A percentile compares a stretch with the other conserved stretches of the same genome.
phyloP scores from a whole-genome alignment of 2,113 vertebrate species.

The Odocoileus virginianus region DNA sequence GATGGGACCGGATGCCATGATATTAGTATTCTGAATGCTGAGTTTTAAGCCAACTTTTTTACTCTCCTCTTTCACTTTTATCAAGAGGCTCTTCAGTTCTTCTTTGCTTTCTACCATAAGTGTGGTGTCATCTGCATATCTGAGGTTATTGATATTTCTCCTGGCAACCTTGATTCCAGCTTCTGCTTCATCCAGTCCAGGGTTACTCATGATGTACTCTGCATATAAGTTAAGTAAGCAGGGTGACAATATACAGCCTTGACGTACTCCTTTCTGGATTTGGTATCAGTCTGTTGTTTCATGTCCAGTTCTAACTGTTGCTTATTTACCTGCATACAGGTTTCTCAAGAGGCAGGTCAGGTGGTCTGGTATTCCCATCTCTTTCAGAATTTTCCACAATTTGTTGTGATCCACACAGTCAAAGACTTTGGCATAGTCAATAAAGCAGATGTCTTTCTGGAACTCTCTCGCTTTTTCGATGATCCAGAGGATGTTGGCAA shows the following conservation, averaged over 20 bases:
- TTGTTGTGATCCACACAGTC: background rate
- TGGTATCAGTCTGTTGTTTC: background rate
- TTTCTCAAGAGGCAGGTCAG: background rate
- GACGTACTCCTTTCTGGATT: rapidly evolving
- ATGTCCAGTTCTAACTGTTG: background rate
- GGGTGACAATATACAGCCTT: background rate
- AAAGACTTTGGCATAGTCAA: background rate
- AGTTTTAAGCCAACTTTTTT: background rate
- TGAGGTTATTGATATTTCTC: background rate
- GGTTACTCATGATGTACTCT: background rate
- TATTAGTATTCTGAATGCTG: background rate
- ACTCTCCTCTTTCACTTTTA: background rate
- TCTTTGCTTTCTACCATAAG: background rate
- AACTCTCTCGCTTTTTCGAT: background rate
- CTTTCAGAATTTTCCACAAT: background rate
- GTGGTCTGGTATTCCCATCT: background rate
- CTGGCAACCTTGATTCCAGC: background rate
- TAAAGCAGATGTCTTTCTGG: background rate
- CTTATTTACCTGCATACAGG: background rate
- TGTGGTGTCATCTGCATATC: background rate
- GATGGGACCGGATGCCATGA: background rate
- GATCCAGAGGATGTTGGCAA: background rate
- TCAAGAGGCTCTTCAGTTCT: background rate
- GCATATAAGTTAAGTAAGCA: background rate
- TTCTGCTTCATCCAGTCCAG: background rate